Conservation (phyloP, 2,797 vertebrate species). For the Knipowitschia caucasica region DNA sequence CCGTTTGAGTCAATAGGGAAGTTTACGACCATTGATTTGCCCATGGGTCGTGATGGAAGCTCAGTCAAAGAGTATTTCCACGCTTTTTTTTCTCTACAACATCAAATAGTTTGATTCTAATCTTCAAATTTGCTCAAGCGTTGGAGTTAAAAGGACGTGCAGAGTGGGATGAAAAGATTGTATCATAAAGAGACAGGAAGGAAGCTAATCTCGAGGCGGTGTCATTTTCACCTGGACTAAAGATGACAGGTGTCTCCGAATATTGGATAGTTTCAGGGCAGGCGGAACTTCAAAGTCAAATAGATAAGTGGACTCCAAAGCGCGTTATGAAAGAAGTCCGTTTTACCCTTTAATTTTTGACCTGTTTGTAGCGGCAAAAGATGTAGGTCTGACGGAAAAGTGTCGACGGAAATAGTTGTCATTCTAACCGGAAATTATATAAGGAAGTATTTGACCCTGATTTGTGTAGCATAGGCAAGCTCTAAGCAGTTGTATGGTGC, state of each 20-base stretch:
- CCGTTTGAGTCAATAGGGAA: constrained; percentile 42
- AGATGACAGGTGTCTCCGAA: constrained; percentile 22
- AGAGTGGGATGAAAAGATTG: constrained; percentile 26
- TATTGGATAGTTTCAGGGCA: constrained; percentile 14
- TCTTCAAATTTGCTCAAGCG: constrained; percentile 14
- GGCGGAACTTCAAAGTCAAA: constrained; percentile 45
- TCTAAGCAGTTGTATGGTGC: neutral
- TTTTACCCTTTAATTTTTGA: neutral
- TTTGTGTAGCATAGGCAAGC: too few relatives aligned
- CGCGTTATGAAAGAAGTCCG: neutral
- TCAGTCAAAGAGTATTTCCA: constrained; percentile 16
- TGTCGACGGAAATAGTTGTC: too few relatives aligned
- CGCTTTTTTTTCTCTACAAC: neutral
- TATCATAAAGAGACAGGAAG: constrained; percentile 11
- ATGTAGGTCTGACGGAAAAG: too few relatives aligned
- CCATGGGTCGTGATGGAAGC: constrained; percentile 23
- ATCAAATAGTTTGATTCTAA: constrained; percentile 17
- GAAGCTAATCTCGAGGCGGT: constrained; percentile 16
- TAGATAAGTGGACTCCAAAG: neutral
- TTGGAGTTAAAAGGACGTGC: neutral
- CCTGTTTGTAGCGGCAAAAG: too few relatives aligned
- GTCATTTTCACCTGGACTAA: constrained; percentile 38
- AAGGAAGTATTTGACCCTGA: neutral
- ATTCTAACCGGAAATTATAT: neutral
- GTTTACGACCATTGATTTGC: constrained; percentile 58